Conservation (phyloP, 2,113 vertebrate genomes). For the Triplophysa siluroides region DNA sequence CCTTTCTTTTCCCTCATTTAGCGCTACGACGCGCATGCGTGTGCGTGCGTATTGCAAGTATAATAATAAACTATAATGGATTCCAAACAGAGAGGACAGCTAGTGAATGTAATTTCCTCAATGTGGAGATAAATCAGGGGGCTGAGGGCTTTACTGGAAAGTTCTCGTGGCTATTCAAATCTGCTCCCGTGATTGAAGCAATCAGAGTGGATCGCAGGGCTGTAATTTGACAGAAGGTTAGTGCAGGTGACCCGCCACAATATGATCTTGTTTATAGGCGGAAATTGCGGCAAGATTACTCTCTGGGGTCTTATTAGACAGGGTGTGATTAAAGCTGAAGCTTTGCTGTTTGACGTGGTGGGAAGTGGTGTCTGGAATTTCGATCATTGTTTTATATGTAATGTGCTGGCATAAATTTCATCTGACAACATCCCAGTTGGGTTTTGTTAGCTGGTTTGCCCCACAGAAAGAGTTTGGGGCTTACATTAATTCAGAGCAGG, state of each 20-base stretch:
- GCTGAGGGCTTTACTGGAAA: constrained; percentile 69
- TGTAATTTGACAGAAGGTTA: constrained; percentile 73
- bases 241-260: constrained; percentile 69
- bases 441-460: constrained; percentile 70
- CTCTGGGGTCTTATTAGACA: constrained; percentile 70
- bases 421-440: constrained; percentile 56
- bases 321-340: constrained; percentile 76
- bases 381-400: constrained; percentile 37
- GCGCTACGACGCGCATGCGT: not conserved
- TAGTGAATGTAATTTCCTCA: constrained; percentile 73
- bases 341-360: constrained; percentile 59
- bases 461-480: constrained; percentile 54
- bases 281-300: constrained; percentile 69
- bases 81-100: constrained; percentile 71
- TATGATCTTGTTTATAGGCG: constrained; percentile 66
- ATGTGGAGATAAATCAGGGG: constrained; percentile 73
- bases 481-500: constrained; percentile 71
- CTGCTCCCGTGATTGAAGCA: constrained; percentile 77
- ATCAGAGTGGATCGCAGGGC: constrained; percentile 69
- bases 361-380: constrained; percentile 55
- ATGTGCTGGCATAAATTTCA: constrained; percentile 54
- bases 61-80: constrained; percentile 72
- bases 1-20: constrained; percentile 55
- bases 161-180: constrained; percentile 71
- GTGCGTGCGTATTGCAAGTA: constrained; percentile 45